Conservation (phyloP, 2,888 invertebrate genomes). For the Plusia festucae region DNA sequence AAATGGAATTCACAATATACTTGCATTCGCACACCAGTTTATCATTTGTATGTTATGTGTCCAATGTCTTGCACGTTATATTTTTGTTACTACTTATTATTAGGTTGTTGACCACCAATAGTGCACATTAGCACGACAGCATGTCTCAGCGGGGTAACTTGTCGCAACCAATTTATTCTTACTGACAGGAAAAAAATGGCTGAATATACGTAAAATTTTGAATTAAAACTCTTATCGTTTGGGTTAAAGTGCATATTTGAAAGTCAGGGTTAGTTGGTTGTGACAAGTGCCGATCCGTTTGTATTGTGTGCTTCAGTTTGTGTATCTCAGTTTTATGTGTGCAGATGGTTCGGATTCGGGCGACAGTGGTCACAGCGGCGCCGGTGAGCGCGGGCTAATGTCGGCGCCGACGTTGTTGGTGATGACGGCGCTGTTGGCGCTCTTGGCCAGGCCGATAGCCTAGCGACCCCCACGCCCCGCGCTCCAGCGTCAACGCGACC, state of each 20-base stretch:
- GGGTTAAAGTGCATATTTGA: too few species aligned
- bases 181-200: neutral
- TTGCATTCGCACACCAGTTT: slow-evolving; percentile 41
- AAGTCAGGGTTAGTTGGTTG: slow-evolving; percentile 14
- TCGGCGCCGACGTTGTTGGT: slow-evolving; percentile 47
- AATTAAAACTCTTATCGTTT: neutral
- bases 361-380: slow-evolving; percentile 64
- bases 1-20: slow-evolving; percentile 33
- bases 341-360: slow-evolving; percentile 67
- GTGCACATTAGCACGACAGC: slow-evolving; percentile 34
- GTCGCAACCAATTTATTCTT: neutral
- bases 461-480: slow-evolving; percentile 53
- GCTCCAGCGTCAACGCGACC: slow-evolving; percentile 3
- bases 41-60: slow-evolving; percentile 49
- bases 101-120: slow-evolving; percentile 41
- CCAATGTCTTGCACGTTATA: slow-evolving; percentile 53
- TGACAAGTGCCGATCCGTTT: slow-evolving; percentile 9
- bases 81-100: slow-evolving; percentile 25
- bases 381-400: slow-evolving; percentile 36
- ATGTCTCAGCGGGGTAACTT: slow-evolving; percentile 21
- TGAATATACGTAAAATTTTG: neutral
- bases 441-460: slow-evolving; percentile 52
- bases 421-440: slow-evolving; percentile 46
- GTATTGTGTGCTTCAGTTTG: slow-evolving; percentile 36
- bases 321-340: slow-evolving; percentile 51